These are phyloP conservation scores for Benitochromis conjunctus DNA, from an alignment of 2,113 vertebrate genomes.

Conservation along the genomic window DNA sequence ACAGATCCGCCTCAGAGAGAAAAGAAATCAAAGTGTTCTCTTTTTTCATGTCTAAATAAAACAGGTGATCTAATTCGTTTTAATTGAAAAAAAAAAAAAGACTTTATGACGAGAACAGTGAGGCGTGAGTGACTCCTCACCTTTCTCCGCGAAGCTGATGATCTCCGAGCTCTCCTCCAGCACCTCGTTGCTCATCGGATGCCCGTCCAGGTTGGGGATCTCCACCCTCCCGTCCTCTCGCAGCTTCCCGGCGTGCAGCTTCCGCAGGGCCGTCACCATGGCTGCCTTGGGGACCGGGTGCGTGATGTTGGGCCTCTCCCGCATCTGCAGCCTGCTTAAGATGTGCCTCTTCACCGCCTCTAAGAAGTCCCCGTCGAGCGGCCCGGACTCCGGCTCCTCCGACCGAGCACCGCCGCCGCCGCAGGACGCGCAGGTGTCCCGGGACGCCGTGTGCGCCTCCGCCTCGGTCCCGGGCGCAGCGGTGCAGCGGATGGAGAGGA, in stretches of 20 bases:
- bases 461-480: slow-evolving; percentile 73
- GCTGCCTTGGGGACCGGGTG: slow-evolving; percentile 94
- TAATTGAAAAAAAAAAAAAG: background rate
- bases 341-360: slow-evolving; percentile 98
- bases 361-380: slow-evolving; percentile 86
- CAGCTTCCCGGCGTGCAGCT: slow-evolving; percentile 94
- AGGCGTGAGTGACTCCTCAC: slow-evolving; percentile 53
- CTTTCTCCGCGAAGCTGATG: slow-evolving; percentile 98
- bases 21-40: background rate
- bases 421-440: slow-evolving; percentile 88
- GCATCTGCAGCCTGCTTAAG: slow-evolving; percentile 91
- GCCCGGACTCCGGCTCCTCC: slow-evolving; percentile 72
- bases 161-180: slow-evolving; percentile 96
- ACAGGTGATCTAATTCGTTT: background rate
- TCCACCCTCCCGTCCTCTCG: slow-evolving; percentile 92
- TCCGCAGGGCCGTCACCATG: slow-evolving; percentile 94
- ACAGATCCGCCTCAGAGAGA: background rate
- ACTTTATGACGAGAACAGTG: background rate
- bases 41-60: background rate
- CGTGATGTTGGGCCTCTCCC: slow-evolving; percentile 94
- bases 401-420: slow-evolving; percentile 77
- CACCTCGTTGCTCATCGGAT: slow-evolving; percentile 73
- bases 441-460: slow-evolving; percentile 66
- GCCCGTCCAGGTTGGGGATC: slow-evolving; percentile 89
- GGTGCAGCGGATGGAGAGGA: slow-evolving; percentile 64